phyloP scores from a whole-genome alignment of 2,113 vertebrate genomes.

The Excalfactoria chinensis region DNA sequence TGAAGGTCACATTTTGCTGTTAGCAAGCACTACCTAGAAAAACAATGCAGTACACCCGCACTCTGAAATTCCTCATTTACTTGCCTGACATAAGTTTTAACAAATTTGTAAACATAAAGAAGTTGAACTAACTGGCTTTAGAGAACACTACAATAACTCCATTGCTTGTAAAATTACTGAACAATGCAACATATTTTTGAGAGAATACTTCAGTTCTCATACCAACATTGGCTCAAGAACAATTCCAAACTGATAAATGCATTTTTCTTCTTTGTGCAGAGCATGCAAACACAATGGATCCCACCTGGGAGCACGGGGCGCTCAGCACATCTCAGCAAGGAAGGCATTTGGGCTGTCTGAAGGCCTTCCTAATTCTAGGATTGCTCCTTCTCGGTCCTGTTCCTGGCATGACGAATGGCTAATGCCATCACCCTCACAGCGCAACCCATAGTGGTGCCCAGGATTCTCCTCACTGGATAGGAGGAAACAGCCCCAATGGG shows the following conservation, averaged over 20 bases:
- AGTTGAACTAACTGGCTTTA: not conserved
- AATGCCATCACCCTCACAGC: not conserved
- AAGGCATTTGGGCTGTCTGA: not conserved
- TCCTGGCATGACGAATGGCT: not conserved
- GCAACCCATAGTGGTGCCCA: not conserved
- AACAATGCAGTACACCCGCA: not conserved
- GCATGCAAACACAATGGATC: not conserved
- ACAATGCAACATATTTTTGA: not conserved
- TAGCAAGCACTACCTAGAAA: not conserved
- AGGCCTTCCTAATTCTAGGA: not conserved
- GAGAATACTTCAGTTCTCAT: not conserved
- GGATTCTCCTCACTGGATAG: not conserved
- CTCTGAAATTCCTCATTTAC: not conserved
- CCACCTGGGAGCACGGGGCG: not conserved
- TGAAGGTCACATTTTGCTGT: not conserved
- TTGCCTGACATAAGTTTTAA: not conserved
- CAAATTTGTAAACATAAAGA: not conserved
- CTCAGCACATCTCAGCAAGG: not conserved
- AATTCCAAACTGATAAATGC: not conserved
- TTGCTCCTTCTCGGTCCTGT: not conserved
- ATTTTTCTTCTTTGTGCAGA: not conserved
- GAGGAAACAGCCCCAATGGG: conserved; percentile 24
- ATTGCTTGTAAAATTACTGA: not conserved
- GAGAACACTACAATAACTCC: not conserved
- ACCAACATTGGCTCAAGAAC: not conserved